Percentiles rank a stretch among this genome's conserved stretches.
These are phyloP conservation scores for Galbula dea DNA, from an alignment of 2,113 vertebrate species.

Conservation along the genomic window DNA sequence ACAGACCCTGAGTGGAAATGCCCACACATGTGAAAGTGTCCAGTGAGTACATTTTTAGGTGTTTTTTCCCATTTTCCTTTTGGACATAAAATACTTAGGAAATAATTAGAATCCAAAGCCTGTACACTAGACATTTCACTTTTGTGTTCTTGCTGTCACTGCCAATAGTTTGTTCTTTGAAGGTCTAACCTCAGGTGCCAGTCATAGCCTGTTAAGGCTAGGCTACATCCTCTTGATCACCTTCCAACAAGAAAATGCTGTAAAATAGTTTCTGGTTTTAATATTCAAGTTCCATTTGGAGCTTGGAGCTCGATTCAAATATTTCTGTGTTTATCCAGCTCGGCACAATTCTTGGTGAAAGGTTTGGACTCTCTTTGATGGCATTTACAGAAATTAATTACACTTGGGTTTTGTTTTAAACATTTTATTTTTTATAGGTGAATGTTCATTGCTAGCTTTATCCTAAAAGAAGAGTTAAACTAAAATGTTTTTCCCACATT, in stretches of 20 bases:
- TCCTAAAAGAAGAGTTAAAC: neutral
- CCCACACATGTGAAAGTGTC: neutral
- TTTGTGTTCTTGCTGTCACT: neutral
- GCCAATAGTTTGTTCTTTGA: conserved; percentile 27
- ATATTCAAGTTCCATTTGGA: conserved; percentile 38
- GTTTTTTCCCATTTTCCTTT: neutral
- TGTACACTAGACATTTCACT: neutral
- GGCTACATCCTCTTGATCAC: neutral
- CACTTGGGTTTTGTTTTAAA: conserved; percentile 9
- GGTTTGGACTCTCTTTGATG: neutral
- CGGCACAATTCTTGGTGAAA: neutral
- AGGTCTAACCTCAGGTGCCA: conserved; percentile 4
- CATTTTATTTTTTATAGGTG: neutral
- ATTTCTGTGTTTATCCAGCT: conserved; percentile 39
- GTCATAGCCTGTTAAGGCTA: neutral
- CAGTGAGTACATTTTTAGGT: neutral
- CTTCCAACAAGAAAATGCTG: neutral
- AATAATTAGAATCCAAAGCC: neutral
- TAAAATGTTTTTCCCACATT: neutral
- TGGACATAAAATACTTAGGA: neutral
- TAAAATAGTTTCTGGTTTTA: conserved; percentile 29
- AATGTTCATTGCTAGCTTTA: neutral
- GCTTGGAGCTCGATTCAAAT: neutral
- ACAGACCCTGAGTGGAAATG: neutral
- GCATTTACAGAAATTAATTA: conserved; percentile 3